phyloP scores from a whole-genome alignment of 1,140 invertebrate species.

The Aleiodes sp. region DNA sequence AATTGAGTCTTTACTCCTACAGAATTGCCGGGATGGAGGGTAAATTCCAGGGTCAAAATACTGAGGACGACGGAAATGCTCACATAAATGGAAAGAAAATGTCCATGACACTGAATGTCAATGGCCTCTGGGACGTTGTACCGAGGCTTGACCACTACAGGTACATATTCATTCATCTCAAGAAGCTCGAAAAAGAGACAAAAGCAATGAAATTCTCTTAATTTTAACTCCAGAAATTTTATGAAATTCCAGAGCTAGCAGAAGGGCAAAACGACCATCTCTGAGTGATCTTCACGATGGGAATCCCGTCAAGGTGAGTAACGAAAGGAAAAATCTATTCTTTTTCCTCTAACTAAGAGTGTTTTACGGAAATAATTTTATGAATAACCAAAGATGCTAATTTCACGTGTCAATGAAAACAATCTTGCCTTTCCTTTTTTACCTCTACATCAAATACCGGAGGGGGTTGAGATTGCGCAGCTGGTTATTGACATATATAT shows the following conservation, averaged over 20 bases:
- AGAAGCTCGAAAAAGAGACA: neutral
- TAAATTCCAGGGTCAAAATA: constrained; percentile 49
- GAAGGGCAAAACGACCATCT: constrained; percentile 77
- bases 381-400: constrained; percentile 40
- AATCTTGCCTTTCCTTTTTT: neutral
- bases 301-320: constrained; percentile 63
- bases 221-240: constrained; percentile 20
- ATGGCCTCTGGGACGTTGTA: constrained; percentile 75
- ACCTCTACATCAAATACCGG: neutral
- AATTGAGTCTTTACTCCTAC: constrained; percentile 27
- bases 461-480: neutral
- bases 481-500: neutral
- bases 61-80: constrained; percentile 42
- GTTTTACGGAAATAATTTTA: neutral
- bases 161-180: constrained; percentile 60
- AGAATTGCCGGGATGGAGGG: constrained; percentile 56
- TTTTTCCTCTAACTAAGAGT: no score
- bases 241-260: constrained; percentile 57
- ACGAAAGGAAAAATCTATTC: no score
- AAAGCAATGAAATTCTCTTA: neutral
- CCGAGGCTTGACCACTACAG: constrained; percentile 91
- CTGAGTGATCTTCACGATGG: constrained; percentile 76
- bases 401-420: constrained; percentile 27
- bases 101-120: constrained; percentile 61
- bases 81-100: constrained; percentile 54